phyloP scores from a whole-genome alignment of 2,113 vertebrate genomes.

The Ploceus nigricollis region DNA sequence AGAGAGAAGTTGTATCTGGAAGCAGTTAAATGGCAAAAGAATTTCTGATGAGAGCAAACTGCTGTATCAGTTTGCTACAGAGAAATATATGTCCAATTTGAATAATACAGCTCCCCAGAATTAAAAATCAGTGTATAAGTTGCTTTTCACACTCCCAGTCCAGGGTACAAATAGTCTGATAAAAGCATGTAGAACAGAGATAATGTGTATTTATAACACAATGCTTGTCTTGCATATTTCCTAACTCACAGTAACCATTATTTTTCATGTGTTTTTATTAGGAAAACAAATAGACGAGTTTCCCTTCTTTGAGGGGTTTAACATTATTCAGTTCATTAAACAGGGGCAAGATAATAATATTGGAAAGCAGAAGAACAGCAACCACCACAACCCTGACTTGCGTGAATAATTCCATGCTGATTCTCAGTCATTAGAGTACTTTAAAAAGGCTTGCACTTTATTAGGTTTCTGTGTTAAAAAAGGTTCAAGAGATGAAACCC shows the following conservation, averaged over 20 bases:
- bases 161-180: not conserved
- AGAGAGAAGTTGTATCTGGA: not conserved
- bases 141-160: not conserved
- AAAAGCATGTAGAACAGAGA: not conserved
- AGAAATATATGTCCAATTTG: not conserved
- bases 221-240: not conserved
- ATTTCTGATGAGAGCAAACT: not conserved
- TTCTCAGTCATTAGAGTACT: not conserved
- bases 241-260: not conserved
- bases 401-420: not conserved
- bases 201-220: not conserved
- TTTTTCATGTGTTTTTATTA: not conserved
- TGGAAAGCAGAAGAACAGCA: not conserved
- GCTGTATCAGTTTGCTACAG: not conserved
- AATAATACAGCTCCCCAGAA: not conserved
- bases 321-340: not conserved
- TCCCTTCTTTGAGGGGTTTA: not conserved
- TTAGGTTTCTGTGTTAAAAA: not conserved
- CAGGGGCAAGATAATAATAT: not conserved
- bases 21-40: not conserved
- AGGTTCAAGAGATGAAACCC: not conserved
- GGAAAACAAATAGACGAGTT: not conserved
- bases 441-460: not conserved
- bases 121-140: not conserved
- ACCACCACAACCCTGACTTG: not conserved